Percentiles rank a stretch among this genome's conserved stretches.
Conservation (phyloP, 2,888 invertebrate genomes). For the Lasioglossum vierecki region DNA sequence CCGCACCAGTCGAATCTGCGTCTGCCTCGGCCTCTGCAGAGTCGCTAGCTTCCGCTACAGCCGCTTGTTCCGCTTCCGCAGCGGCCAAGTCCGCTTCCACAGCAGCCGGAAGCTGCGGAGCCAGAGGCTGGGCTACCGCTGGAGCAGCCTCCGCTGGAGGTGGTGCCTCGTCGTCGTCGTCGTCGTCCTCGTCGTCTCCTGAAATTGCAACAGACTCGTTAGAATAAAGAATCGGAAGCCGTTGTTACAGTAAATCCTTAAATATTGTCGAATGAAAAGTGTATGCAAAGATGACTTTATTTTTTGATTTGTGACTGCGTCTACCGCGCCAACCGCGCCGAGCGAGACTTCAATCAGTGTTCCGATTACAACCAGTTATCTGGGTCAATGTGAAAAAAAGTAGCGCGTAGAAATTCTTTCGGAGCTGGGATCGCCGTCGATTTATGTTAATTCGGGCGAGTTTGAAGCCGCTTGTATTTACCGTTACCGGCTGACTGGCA, state of each 20-base stretch:
- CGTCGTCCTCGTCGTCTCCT: constrained; percentile 86
- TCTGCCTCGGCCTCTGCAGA: constrained; percentile 69
- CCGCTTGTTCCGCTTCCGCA: constrained; percentile 79
- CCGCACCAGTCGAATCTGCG: constrained; percentile 70
- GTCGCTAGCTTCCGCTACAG: constrained; percentile 79
- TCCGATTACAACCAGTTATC: constrained; percentile 52
- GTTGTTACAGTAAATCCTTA: too few relatives aligned
- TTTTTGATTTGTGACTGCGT: too few relatives aligned
- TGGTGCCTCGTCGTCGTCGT: constrained; percentile 86
- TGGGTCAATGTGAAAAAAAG: constrained; percentile 75
- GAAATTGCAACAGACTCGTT: constrained; percentile 39
- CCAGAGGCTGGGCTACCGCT: constrained; percentile 73
- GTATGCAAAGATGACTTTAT: too few relatives aligned
- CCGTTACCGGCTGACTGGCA: constrained; percentile 80
- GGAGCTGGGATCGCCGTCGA: constrained; percentile 82
- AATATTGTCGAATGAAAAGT: too few relatives aligned
- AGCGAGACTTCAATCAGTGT: too few relatives aligned
- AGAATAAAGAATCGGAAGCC: not conserved
- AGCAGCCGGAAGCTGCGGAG: constrained; percentile 74
- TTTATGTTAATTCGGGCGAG: constrained; percentile 81
- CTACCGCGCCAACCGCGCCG: too few relatives aligned
- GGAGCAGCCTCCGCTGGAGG: constrained; percentile 81
- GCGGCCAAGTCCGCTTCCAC: constrained; percentile 81
- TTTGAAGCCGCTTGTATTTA: constrained; percentile 73
- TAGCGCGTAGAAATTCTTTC: constrained; percentile 74